phyloP scores from a whole-genome alignment of 2,797 vertebrate species.

The Chromis chromis region DNA sequence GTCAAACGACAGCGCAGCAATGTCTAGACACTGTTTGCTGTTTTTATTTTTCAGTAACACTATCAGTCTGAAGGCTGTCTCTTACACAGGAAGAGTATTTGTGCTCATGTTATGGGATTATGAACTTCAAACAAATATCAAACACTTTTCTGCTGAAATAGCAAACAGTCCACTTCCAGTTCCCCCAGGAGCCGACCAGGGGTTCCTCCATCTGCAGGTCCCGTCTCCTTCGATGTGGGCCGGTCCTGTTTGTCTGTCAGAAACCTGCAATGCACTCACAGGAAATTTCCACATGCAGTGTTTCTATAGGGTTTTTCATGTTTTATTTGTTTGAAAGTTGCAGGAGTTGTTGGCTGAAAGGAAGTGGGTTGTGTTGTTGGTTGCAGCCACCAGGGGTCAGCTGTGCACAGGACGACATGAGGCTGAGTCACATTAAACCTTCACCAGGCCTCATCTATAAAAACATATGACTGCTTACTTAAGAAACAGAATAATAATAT shows the following conservation, averaged over 20 bases:
- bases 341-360: not conserved
- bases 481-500: not conserved
- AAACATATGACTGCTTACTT: not conserved
- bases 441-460: not conserved
- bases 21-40: conserved; percentile 74
- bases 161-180: conserved; percentile 82
- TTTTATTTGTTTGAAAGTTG: not conserved
- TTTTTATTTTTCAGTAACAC: conserved; percentile 61
- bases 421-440: conserved; percentile 1
- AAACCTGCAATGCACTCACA: not conserved
- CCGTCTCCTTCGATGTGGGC: not conserved
- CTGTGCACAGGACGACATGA: conserved; percentile 67
- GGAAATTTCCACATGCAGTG: not conserved
- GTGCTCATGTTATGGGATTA: conserved; percentile 72
- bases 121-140: conserved; percentile 83
- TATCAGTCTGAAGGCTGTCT: conserved; percentile 64
- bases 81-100: conserved; percentile 77
- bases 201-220: conserved; percentile 61
- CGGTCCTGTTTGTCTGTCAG: not conserved
- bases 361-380: conserved; percentile 34
- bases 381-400: conserved; percentile 76
- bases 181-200: conserved; percentile 71
- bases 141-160: conserved; percentile 78
- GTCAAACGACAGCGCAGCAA: conserved; percentile 32
- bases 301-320: not conserved